Conservation (phyloP, 1,140 invertebrate species). For the Heliconius eleuchia region DNA sequence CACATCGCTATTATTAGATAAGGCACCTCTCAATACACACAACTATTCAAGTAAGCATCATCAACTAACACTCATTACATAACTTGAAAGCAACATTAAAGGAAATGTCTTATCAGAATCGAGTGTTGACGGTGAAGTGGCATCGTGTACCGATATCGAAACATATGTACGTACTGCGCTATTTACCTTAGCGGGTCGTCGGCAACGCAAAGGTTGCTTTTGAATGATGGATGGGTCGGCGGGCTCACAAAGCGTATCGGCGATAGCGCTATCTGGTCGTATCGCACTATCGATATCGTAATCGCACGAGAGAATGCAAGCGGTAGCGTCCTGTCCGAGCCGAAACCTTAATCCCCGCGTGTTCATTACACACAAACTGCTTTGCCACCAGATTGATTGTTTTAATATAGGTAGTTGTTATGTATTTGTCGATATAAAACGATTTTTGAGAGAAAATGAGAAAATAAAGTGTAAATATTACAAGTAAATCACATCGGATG, state of each 20-base stretch:
- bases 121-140: slow-evolving; percentile 63
- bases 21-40: background rate
- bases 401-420: slow-evolving; percentile 48
- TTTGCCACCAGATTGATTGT: slow-evolving; percentile 57
- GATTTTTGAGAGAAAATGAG: too few relatives aligned
- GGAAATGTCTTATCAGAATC: slow-evolving; percentile 62
- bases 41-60: slow-evolving; percentile 21
- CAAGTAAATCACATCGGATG: too few relatives aligned
- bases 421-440: too few relatives aligned
- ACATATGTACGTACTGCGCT: slow-evolving; percentile 69
- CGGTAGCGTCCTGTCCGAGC: slow-evolving; percentile 56
- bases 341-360: slow-evolving; percentile 62
- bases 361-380: slow-evolving; percentile 68
- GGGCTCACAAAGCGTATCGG: slow-evolving; percentile 70
- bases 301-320: slow-evolving; percentile 50
- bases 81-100: slow-evolving; percentile 59
- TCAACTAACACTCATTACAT: slow-evolving; percentile 34
- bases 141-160: slow-evolving; percentile 63
- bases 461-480: background rate
- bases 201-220: slow-evolving; percentile 67
- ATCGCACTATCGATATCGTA: slow-evolving; percentile 60
- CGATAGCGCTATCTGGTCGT: slow-evolving; percentile 68
- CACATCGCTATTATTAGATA: background rate
- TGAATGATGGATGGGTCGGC: slow-evolving; percentile 76
- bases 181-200: slow-evolving; percentile 68